phyloP scores from a whole-genome alignment of 1,140 invertebrate species.

The Triops longicaudatus region DNA sequence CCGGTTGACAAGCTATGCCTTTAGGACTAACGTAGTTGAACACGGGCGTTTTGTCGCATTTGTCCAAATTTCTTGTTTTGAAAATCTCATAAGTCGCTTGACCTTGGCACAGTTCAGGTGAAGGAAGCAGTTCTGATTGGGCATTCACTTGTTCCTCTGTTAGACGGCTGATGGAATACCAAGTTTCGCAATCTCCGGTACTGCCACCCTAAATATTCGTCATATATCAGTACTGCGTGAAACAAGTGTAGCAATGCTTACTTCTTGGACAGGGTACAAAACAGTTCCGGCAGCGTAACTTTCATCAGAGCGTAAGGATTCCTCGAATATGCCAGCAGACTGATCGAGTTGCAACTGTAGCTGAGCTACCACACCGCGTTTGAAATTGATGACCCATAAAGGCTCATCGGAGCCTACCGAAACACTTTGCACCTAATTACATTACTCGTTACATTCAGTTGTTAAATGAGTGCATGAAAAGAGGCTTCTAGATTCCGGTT shows the following conservation, averaged over 20 bases:
- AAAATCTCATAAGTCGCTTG: conserved; percentile 33
- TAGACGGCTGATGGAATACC: conserved; percentile 27
- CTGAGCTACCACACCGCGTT: conserved; percentile 25
- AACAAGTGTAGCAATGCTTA: neutral
- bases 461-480: neutral
- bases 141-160: conserved; percentile 25
- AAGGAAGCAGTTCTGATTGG: conserved; percentile 27
- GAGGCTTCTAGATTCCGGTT: neutral
- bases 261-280: conserved; percentile 23
- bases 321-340: conserved; percentile 16
- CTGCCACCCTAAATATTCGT: conserved; percentile 22
- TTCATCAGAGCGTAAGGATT: conserved; percentile 15
- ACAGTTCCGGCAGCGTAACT: conserved; percentile 21
- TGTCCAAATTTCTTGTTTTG: conserved; percentile 34
- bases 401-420: conserved; percentile 22
- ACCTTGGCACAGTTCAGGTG: conserved; percentile 32
- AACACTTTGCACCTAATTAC: conserved; percentile 22
- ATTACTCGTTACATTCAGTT: neutral
- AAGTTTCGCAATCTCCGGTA: conserved; percentile 29
- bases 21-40: conserved; percentile 28
- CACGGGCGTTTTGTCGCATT: conserved; percentile 32
- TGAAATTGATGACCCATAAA: conserved; percentile 27
- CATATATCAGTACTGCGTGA: neutral
- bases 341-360: conserved; percentile 26
- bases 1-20: conserved; percentile 1